Percentiles rank a stretch among this genome's conserved stretches.
Evolutionary conservation across 2,113 vertebrate species (phyloP).

Genomic region (Gobius niger): DNA sequence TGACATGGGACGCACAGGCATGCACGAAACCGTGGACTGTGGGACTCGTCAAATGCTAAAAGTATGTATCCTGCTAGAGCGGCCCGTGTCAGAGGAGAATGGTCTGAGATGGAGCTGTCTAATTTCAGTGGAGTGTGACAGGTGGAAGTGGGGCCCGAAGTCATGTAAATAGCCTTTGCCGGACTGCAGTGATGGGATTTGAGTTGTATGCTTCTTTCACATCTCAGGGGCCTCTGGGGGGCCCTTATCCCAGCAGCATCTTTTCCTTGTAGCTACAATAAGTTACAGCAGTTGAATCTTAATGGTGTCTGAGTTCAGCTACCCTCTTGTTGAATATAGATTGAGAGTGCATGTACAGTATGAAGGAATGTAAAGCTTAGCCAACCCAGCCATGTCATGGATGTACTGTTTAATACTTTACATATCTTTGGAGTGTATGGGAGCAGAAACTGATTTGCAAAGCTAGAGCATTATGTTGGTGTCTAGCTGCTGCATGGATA

Average conservation of each 20-base stretch:
- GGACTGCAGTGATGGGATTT: constrained; percentile 43
- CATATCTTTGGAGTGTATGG: constrained; percentile 18
- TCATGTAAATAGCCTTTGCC: constrained; percentile 26
- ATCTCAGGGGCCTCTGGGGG: constrained; percentile 54
- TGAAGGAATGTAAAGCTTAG: constrained; percentile 16
- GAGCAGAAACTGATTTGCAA: constrained; percentile 16
- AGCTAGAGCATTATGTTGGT: constrained; percentile 14
- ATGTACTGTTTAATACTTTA: constrained; percentile 34
- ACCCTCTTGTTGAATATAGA: constrained; percentile 16
- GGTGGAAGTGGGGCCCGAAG: constrained; percentile 30
- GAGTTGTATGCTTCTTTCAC: constrained; percentile 57
- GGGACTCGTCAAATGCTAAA: constrained; percentile 43
- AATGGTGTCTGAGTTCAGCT: constrained; percentile 42
- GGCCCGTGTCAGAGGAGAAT: constrained; percentile 51
- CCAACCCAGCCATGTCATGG: constrained; percentile 25
- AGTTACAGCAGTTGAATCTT: constrained; percentile 59
- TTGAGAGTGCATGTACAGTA: constrained; percentile 20
- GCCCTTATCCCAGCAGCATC: constrained; percentile 65
- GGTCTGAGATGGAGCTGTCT: constrained; percentile 45
- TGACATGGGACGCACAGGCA: constrained; percentile 54
- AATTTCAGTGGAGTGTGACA: constrained; percentile 52
- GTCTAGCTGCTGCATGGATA: constrained; percentile 25
- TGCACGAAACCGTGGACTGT: constrained; percentile 34
- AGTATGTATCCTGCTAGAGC: constrained; percentile 45
- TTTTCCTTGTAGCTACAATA: constrained; percentile 52